phyloP scores from a whole-genome alignment of 2,888 invertebrate genomes.

The Dryocosmus kuriphilus region DNA sequence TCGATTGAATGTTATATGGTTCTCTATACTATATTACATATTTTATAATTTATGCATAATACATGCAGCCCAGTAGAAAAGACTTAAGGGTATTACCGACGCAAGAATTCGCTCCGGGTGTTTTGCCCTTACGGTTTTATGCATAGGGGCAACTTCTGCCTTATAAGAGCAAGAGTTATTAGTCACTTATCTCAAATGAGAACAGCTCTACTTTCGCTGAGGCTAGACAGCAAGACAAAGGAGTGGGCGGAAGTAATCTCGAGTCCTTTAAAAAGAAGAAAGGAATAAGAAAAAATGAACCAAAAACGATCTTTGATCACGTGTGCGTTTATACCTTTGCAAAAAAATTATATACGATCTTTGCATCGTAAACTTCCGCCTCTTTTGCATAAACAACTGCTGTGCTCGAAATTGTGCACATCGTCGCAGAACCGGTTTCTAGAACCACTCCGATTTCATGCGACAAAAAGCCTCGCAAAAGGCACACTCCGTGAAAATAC shows the following conservation, averaged over 20 bases:
- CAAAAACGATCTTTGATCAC: not conserved
- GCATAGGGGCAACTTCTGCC: not conserved
- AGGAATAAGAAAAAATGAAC: not conserved
- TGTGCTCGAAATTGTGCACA: conserved; percentile 17
- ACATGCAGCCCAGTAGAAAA: not conserved
- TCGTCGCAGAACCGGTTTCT: conserved; percentile 32
- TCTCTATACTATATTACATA: not conserved
- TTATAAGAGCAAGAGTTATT: not conserved
- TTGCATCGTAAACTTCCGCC: conserved; percentile 32
- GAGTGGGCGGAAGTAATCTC: conserved; percentile 22
- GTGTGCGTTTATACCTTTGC: not conserved
- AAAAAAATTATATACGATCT: conserved; percentile 6
- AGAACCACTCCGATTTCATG: conserved; percentile 36
- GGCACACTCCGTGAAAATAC: conserved; percentile 25
- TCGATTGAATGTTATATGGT: conserved; percentile 1
- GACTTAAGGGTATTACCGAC: not conserved
- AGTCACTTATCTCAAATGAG: conserved; percentile 18
- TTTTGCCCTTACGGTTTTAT: not conserved
- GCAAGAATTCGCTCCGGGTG: not conserved
- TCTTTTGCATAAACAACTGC: conserved; percentile 38
- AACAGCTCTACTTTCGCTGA: conserved; percentile 16
- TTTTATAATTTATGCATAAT: not conserved
- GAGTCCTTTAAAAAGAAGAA: not conserved
- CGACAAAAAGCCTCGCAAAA: conserved; percentile 35
- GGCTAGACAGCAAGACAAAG: not conserved